phyloP scores from a whole-genome alignment of 2,888 invertebrate species.

The Drosophila buzzatii region DNA sequence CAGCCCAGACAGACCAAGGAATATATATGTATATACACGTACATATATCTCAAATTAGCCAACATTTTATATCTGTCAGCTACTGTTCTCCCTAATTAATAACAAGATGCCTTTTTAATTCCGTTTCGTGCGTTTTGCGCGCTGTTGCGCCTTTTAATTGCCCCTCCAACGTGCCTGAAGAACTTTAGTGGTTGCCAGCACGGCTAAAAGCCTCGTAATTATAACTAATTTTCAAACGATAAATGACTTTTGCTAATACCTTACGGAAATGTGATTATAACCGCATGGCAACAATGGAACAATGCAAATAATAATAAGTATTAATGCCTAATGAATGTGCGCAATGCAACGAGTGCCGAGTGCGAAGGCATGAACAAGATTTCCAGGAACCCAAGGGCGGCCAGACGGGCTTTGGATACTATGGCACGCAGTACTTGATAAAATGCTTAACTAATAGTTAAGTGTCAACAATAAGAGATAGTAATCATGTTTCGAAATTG shows the following conservation, averaged over 20 bases:
- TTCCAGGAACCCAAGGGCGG: background rate
- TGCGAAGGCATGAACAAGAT: background rate
- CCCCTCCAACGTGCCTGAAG: slow-evolving; percentile 39
- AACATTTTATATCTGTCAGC: slow-evolving; percentile 85
- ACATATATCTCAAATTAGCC: slow-evolving; percentile 82
- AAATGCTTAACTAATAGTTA: background rate
- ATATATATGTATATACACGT: slow-evolving; percentile 57
- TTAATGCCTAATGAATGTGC: slow-evolving; percentile 1
- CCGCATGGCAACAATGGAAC: background rate
- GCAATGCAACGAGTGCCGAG: background rate
- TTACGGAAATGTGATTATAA: slow-evolving; percentile 9
- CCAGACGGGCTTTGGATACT: background rate
- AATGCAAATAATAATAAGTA: slow-evolving; percentile 1
- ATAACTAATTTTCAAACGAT: slow-evolving; percentile 65
- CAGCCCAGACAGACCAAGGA: slow-evolving; percentile 23
- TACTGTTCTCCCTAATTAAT: slow-evolving; percentile 85
- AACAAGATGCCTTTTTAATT: slow-evolving; percentile 84
- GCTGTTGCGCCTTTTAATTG: slow-evolving; percentile 80
- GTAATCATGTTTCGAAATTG: background rate
- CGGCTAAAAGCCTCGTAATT: slow-evolving; percentile 60
- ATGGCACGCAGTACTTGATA: background rate
- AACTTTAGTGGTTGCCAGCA: slow-evolving; percentile 1
- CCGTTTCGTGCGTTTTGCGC: slow-evolving; percentile 77
- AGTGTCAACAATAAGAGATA: background rate
- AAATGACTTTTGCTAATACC: slow-evolving; percentile 24